Base-by-base conservation (phyloP, 2,797 vertebrate genomes). In the Antennarius maculatus region DNA sequence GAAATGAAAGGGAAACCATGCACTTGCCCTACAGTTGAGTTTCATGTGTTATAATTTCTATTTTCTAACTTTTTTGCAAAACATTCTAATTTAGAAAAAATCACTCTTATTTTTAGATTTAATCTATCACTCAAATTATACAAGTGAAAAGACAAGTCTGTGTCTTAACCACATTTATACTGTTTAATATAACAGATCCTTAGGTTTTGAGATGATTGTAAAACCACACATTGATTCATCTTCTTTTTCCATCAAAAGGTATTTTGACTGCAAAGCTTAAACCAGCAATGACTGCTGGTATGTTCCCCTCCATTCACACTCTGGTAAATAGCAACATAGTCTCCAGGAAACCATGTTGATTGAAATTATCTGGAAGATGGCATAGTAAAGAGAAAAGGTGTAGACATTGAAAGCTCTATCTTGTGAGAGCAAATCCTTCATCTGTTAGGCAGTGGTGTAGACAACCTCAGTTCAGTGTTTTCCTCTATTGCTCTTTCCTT, bases 261-360 rank as follows among this genome's bases (percentile, higher is more conserved):
- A 60, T 88, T 91, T 89, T 87, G 60, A 81, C 77, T 85, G 82
- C 74, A 71, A 47, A 75, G 79, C 87, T 88, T 89, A 88, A 86
- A 89, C 77, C 74, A 91, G 88, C 87, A 90, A 74, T 80, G 72
- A 74, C 74, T 85, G 39, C 79, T 76, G 56, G 73, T 84, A 57
- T 76, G 49, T 50, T 55, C 53, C 67, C 54, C 18, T 18, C 52
- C 66, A 66, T 82, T 73, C 89, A 89, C 89, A 74, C 87, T 87
- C 83, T 82, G 66, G 82, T 85, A 91, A 92, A 92, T 87, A 92
- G 80, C 69, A 91, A 91, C 87, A 87, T 87, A 80, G 90, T 92
- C 80, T 92, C 90, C 61, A 82, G 86, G 90, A 84, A 86, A 91
- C 89, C 79, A 81, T 87, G 86, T 88, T 77, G 83, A 89, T 86